A percentile compares a stretch with the other conserved stretches of the same genome.
These are phyloP conservation scores for Poeciliopsis paucimaculata DNA, from an alignment of 2,797 vertebrate species.

Conservation along the genomic window DNA sequence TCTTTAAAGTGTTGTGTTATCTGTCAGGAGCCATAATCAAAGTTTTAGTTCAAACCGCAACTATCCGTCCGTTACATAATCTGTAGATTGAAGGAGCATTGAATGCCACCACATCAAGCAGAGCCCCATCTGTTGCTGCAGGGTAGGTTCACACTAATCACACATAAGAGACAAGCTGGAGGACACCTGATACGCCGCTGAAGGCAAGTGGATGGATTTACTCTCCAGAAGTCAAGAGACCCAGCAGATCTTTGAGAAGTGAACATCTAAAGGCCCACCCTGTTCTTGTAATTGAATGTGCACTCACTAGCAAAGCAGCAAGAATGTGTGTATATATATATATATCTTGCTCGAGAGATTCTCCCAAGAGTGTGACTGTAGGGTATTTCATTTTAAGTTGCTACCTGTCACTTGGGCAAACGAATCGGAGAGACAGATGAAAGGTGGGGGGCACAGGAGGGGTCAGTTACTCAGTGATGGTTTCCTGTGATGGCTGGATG, in stretches of 20 bases:
- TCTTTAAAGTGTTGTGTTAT: neutral
- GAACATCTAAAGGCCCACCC: slow-evolving; percentile 71
- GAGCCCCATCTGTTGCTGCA: slow-evolving; percentile 62
- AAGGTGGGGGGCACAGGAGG: slow-evolving; percentile 70
- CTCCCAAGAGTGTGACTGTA: slow-evolving; percentile 63
- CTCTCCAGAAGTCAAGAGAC: slow-evolving; percentile 57
- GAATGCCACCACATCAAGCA: slow-evolving; percentile 69
- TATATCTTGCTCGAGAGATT: slow-evolving; percentile 57
- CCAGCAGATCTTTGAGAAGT: slow-evolving; percentile 58
- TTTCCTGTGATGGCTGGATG: slow-evolving; percentile 75
- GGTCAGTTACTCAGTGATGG: slow-evolving; percentile 75
- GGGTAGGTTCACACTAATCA: slow-evolving; percentile 66
- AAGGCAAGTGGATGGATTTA: slow-evolving; percentile 72
- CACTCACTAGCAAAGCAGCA: slow-evolving; percentile 58
- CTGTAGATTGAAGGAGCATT: slow-evolving; percentile 63
- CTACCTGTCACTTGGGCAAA: slow-evolving; percentile 75
- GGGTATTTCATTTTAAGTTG: slow-evolving; percentile 77
- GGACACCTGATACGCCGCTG: slow-evolving; percentile 67
- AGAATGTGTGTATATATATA: slow-evolving; percentile 48
- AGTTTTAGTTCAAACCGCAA: slow-evolving; percentile 32
- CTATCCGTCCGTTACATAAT: slow-evolving; percentile 52
- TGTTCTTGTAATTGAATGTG: slow-evolving; percentile 75
- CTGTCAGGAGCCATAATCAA: neutral
- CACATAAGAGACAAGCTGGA: slow-evolving; percentile 60
- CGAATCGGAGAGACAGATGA: slow-evolving; percentile 82